These are phyloP conservation scores for Ephydatia muelleri DNA, from an alignment of 37 sponge, comb jelly and placozoan genomes.

Conservation along the genomic window DNA sequence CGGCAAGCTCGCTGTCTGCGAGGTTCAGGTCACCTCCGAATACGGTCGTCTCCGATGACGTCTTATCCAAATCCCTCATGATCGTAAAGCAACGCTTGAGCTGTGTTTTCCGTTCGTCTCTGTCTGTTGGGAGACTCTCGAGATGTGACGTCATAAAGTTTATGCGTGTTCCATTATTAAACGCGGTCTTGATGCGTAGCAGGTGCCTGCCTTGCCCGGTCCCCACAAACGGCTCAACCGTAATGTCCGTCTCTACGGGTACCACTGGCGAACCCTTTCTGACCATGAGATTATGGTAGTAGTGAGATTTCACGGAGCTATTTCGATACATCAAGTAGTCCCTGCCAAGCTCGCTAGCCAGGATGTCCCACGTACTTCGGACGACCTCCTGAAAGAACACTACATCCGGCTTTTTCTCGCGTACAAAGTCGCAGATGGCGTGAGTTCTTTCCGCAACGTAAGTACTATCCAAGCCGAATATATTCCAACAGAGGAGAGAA, in stretches of 20 bases:
- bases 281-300: neutral
- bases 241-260: too few species aligned
- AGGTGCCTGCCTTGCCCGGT: neutral
- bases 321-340: neutral
- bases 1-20: neutral
- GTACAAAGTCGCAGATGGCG: neutral
- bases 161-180: neutral
- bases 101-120: neutral
- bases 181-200: neutral
- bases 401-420: neutral
- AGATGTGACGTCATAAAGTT: slow-evolving; percentile 12
- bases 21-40: slow-evolving; percentile 15
- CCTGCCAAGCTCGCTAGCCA: neutral
- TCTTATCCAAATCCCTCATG: neutral
- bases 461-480: neutral
- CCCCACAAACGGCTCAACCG: neutral
- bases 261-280: neutral
- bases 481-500: slow-evolving; percentile 3
- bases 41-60: neutral
- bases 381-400: slow-evolving; percentile 12
- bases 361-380: neutral
- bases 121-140: neutral
- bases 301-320: neutral
- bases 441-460: slow-evolving; percentile 6
- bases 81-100: neutral